A percentile compares a stretch with the other conserved stretches of the same genome.
Conservation (phyloP, 2,888 invertebrate genomes). For the Chalcosyrphus nemorum region DNA sequence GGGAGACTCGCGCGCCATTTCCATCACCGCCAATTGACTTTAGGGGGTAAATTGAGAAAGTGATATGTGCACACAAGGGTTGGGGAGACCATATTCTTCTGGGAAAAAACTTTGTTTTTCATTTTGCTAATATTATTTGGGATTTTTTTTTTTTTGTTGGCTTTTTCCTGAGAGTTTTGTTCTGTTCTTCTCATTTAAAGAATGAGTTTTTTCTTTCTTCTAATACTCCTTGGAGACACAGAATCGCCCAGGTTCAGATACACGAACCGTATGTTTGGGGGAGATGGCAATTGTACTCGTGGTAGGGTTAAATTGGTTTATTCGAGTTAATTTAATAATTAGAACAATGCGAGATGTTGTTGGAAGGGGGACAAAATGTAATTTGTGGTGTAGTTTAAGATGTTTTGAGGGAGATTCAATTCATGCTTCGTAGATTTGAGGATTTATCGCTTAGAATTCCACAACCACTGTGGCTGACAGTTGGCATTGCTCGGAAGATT, state of each 20-base stretch:
- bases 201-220: background rate
- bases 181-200: slow-evolving; percentile 1
- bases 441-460: slow-evolving; percentile 59
- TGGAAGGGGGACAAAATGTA: background rate
- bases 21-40: slow-evolving; percentile 69
- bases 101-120: slow-evolving; percentile 68
- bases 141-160: slow-evolving; percentile 6
- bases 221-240: slow-evolving; percentile 36
- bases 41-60: slow-evolving; percentile 17
- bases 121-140: slow-evolving; percentile 42
- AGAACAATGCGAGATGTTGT: slow-evolving; percentile 45
- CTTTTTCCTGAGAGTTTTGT: slow-evolving; percentile 47
- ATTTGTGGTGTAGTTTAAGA: slow-evolving; percentile 31
- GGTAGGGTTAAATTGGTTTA: slow-evolving; percentile 53
- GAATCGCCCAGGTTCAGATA: background rate
- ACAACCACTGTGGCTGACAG: slow-evolving; percentile 37
- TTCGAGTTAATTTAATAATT: slow-evolving; percentile 70
- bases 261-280: no score
- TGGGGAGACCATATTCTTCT: slow-evolving; percentile 24
- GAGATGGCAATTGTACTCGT: background rate
- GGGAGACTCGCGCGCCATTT: slow-evolving; percentile 63
- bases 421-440: slow-evolving; percentile 56
- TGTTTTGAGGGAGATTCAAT: slow-evolving; percentile 42
- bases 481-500: slow-evolving; percentile 26
- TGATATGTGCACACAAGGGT: slow-evolving; percentile 41